These are phyloP conservation scores for Fratercula arctica DNA, from an alignment of 2,797 vertebrate species.

Conservation along the genomic window DNA sequence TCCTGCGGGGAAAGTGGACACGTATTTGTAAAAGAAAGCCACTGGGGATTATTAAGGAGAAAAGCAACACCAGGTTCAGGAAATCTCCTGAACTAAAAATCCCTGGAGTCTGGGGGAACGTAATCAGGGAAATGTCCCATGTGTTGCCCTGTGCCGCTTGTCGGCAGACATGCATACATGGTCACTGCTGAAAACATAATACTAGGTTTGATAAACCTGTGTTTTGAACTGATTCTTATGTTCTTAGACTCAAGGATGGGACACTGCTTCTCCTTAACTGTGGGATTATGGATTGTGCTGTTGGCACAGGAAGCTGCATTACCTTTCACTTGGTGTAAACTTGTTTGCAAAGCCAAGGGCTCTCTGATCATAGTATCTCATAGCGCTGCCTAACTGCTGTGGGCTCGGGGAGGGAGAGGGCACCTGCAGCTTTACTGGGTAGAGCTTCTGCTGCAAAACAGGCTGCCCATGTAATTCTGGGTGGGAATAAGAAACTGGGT, in stretches of 20 bases:
- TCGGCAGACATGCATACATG: accelerated
- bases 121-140: neutral
- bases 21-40: constrained; percentile 28
- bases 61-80: neutral
- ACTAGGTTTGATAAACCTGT: neutral
- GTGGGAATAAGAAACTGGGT: neutral
- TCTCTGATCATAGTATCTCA: neutral
- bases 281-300: neutral
- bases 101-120: neutral
- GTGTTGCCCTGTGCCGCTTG: accelerated
- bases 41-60: constrained; percentile 23
- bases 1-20: constrained; percentile 44
- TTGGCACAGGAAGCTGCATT: neutral
- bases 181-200: neutral
- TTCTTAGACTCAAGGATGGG: neutral
- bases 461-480: neutral
- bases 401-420: neutral
- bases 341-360: neutral
- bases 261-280: neutral
- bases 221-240: neutral
- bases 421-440: neutral
- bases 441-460: neutral
- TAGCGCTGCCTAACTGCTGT: accelerated
- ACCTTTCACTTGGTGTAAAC: neutral
- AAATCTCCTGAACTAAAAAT: neutral